Evolutionary conservation across 2,797 vertebrate species (phyloP), one percentile per base, ranked within the genome.

Genomic region (Enteromius paludinosus): DNA sequence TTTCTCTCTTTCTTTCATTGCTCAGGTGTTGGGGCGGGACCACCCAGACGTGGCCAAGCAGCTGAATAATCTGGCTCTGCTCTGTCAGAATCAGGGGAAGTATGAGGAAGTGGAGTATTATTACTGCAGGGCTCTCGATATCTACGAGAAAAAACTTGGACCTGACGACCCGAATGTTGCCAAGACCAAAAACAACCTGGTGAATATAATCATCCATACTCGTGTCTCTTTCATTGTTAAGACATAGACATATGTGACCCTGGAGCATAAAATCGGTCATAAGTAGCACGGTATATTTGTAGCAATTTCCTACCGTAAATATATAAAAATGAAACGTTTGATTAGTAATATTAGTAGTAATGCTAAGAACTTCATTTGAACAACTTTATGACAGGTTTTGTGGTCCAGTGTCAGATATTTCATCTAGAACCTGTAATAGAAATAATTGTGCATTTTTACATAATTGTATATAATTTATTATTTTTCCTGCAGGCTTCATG

Each of bases 21-120:
- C 23, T 11, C 86, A 97, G 96, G 95, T 96, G 70, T 90, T 97
- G 62, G 96, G 96, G 43, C 93, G 92, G 71, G 93, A 96, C 82
- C 96, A 97, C 78, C 95, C 96, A 20, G 96, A 97, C 76, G 96
- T 97, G 78, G 96, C 96, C 69, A 97, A 97, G 89, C 96, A 97
- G 86, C 91, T 97, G 87, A 97, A 97, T 91, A 97, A 97, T 79
- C 79, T 97, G 83, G 96, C 96, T 17, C 91, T 97, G 73, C 87
- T 97, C 59, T 97, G 96, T 87, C 96, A 96, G 90, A 96, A 97
- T 89, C 96, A 96, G 92, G 94, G 95, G 85, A 97, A 97, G 82
- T 96, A 96, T 1, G 95, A 96, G 1, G 96, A 96, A 8, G 96
- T 96, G 85, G 96, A 96, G 64, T 94, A 95, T 79, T 96, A 96